Base-by-base conservation (phyloP, 2,113 vertebrate genomes). In the Perca flavescens region DNA sequence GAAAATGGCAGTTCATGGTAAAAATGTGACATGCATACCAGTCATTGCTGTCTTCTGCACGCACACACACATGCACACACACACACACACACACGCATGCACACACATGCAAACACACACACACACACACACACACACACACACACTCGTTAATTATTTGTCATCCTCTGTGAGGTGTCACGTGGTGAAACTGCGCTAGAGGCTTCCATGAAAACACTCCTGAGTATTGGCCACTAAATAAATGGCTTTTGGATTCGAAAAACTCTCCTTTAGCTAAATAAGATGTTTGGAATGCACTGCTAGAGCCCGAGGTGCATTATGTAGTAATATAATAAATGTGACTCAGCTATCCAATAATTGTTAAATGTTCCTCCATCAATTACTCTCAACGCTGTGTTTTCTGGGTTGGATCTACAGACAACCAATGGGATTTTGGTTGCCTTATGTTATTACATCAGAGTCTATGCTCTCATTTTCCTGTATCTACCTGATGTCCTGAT, bases 241-340 rank as follows among this genome's bases (percentile, higher is more conserved):
- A 92, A 91, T 87, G 74, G 75, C 70, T 89, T 91, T 91, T 74
- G 84, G 82, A 91, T 92, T 92, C 80, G 34, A 69, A 84, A 83
- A 92, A 63, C 80, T 43, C 77, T 91, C 91, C 85, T 86, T 81
- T 86, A 74, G 76, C 84, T 83, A 91, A 94, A 95, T 92, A 46
- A 91, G 87, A 86, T 84, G 84, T 79, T 94, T 93, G 79, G 88
- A 89, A 93, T 90, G 82, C 90, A 82, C 28, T 69, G 82, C 68
- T 60, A 68, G 74, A 65, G 67, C 67, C 80, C 63, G 78, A 75
- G 85, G 65, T 85, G 82, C 82, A 72, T 88, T 77, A 72, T 79
- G 77, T 84, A 84, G 86, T 71, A 52, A 69, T 77, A 65, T 83
- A 88, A 88, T 90, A 91, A 93, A 92, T 93, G 81, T 83, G 83